A percentile compares a stretch with the other conserved stretches of the same genome.
phyloP scores from a whole-genome alignment of 2,113 vertebrate genomes.

The Antigone vipio region DNA sequence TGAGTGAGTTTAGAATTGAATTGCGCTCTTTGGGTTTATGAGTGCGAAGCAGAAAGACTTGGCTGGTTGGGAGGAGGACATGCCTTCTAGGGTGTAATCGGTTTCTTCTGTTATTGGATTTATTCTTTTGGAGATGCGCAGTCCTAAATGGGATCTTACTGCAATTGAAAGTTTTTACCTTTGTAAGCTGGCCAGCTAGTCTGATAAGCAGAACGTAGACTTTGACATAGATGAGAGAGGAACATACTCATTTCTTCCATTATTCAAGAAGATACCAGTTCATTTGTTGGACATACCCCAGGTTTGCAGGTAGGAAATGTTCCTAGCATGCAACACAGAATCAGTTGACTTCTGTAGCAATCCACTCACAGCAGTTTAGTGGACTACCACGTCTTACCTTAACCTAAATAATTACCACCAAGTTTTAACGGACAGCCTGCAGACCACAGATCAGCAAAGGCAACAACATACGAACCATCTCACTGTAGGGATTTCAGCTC shows the following conservation, averaged over 20 bases:
- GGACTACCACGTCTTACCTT: not conserved
- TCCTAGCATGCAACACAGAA: not conserved
- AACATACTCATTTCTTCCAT: not conserved
- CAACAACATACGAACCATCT: not conserved
- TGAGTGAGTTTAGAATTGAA: not conserved
- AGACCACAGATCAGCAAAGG: not conserved
- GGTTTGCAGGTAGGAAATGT: not conserved
- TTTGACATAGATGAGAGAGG: not conserved
- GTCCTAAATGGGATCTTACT: not conserved
- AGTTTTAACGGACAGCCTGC: not conserved
- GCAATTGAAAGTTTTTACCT: not conserved
- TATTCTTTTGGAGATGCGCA: not conserved
- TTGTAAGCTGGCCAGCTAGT: not conserved
- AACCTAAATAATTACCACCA: not conserved
- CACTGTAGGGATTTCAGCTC: not conserved
- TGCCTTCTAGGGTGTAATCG: not conserved
- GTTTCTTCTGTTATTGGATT: not conserved
- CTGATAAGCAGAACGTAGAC: not conserved
- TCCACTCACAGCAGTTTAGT: not conserved
- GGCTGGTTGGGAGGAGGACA: not conserved
- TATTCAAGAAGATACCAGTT: not conserved
- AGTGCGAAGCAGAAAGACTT: not conserved
- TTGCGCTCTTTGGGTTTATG: not conserved
- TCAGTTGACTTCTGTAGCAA: not conserved
- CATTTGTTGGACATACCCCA: not conserved